Percentiles rank a stretch among this genome's conserved stretches.
These are phyloP conservation scores for Elaphurus davidianus DNA, from an alignment of 2,113 vertebrate genomes.

Conservation along the genomic window DNA sequence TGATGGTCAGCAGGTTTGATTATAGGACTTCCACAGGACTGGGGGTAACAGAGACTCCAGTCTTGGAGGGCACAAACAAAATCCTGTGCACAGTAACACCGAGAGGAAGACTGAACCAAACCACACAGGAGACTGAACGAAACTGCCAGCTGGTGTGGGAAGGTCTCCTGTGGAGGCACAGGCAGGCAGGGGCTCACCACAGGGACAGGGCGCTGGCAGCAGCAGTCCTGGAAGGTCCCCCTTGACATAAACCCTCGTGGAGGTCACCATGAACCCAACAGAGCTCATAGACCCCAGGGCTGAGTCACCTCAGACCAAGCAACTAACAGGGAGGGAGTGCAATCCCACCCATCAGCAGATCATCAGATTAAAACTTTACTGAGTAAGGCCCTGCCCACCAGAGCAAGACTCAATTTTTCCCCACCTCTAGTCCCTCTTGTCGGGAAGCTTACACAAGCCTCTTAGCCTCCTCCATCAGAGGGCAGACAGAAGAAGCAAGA, in stretches of 20 bases:
- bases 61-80: not conserved
- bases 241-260: not conserved
- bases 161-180: not conserved
- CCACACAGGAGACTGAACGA: not conserved
- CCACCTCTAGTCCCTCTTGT: not conserved
- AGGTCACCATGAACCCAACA: not conserved
- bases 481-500: too few species aligned
- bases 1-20: not conserved
- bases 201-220: not conserved
- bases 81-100: not conserved
- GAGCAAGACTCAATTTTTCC: not conserved
- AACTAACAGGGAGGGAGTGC: fast-evolving
- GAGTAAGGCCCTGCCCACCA: not conserved
- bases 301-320: not conserved
- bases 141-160: not conserved
- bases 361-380: not conserved
- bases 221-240: not conserved
- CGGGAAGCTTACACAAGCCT: not conserved
- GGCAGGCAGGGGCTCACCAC: not conserved
- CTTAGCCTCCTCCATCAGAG: not conserved
- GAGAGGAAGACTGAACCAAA: not conserved
- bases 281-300: not conserved
- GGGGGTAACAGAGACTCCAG: not conserved
- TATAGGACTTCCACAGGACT: not conserved
- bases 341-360: not conserved